phyloP scores from a whole-genome alignment of 2,888 invertebrate genomes.

The Phania funesta region DNA sequence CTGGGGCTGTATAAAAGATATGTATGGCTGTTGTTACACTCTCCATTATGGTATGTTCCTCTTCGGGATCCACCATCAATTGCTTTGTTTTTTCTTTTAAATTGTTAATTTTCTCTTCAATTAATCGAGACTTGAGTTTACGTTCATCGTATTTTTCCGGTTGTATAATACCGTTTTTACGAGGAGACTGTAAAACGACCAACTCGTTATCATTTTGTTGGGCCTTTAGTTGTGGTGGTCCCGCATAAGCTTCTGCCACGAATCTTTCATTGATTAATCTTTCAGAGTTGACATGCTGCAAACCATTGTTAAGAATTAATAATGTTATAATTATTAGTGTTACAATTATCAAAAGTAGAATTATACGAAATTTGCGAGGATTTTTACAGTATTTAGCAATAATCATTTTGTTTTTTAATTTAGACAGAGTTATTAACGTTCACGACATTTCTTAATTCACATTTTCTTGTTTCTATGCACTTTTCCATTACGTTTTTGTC shows the following conservation, averaged over 20 bases:
- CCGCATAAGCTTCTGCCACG: conserved; percentile 73
- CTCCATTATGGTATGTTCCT: conserved; percentile 74
- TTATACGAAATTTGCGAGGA: conserved; percentile 78
- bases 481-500: conserved; percentile 6
- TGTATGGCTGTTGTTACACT: conserved; percentile 76
- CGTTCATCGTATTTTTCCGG: conserved; percentile 80
- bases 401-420: conserved; percentile 71
- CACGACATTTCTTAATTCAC: conserved; percentile 29
- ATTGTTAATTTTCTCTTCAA: conserved; percentile 77
- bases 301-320: conserved; percentile 74
- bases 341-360: conserved; percentile 76
- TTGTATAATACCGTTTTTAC: conserved; percentile 76
- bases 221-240: conserved; percentile 15
- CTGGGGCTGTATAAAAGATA: conserved; percentile 79
- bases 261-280: conserved; percentile 75
- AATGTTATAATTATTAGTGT: conserved; percentile 76
- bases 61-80: conserved; percentile 72
- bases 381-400: conserved; percentile 80
- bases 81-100: conserved; percentile 72
- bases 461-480: conserved; percentile 31
- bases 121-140: conserved; percentile 78
- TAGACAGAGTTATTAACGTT: conserved; percentile 20
- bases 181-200: conserved; percentile 70
- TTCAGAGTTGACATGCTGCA: conserved; percentile 73
- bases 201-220: conserved; percentile 46